Percentiles rank a stretch among this genome's conserved stretches.
phyloP scores from a whole-genome alignment of 2,797 vertebrate genomes.

The Bucorvus abyssinicus region DNA sequence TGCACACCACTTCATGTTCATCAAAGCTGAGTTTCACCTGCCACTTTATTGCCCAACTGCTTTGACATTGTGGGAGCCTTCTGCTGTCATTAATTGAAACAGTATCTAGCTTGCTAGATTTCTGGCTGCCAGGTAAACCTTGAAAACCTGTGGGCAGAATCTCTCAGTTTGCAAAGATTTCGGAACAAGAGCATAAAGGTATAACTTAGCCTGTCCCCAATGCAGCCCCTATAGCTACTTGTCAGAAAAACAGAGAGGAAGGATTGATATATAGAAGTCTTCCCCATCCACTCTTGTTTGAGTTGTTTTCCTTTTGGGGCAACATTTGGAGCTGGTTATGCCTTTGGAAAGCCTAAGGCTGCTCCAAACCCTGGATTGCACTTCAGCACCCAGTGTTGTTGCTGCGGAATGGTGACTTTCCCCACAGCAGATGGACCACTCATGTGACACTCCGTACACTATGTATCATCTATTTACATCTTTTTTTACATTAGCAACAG shows the following conservation, averaged over 20 bases:
- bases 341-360: slow-evolving; percentile 9
- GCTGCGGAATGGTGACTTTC: slow-evolving; percentile 56
- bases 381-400: slow-evolving; percentile 19
- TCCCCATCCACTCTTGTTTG: neutral
- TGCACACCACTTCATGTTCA: neutral
- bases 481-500: slow-evolving; percentile 71
- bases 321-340: neutral
- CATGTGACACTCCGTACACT: slow-evolving; percentile 65
- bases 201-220: neutral
- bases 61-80: neutral
- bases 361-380: neutral
- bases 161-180: neutral
- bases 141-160: neutral
- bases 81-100: neutral
- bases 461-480: slow-evolving; percentile 74
- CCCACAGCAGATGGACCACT: slow-evolving; percentile 66
- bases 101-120: neutral
- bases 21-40: neutral
- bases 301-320: neutral
- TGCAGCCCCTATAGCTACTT: neutral
- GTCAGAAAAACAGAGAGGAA: neutral
- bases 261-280: neutral
- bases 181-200: neutral
- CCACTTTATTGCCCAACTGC: neutral
- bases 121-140: neutral